Evolutionary conservation across 2,797 vertebrate species (phyloP), one percentile per base, ranked within the genome.

Genomic region (Chaetodon trifasciatus): DNA sequence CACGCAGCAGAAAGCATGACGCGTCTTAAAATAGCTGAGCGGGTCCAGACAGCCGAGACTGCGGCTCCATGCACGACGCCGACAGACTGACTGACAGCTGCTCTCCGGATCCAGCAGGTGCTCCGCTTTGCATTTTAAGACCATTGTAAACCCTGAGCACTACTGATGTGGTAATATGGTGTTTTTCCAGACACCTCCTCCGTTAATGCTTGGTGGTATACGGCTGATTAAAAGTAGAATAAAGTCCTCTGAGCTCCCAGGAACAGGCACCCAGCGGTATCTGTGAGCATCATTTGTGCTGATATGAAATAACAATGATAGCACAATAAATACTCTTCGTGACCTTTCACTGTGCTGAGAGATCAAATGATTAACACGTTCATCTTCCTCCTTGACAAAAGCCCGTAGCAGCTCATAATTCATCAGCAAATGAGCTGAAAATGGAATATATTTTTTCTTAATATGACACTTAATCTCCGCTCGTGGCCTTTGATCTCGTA

Each of bases 11-110:
- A 46, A 78, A 74, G 37, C 39, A 10, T 15, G 76, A 61, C 23
- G 56, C 47, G 4, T 78, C 75, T 65, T 60, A 24, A 85, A 86
- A 86, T 87, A 89, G 32, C 56, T 35, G n/a, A 66, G 23, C 50
- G 62, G 63, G 72, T 76, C 63, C 67, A 40, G 65, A 52, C 52
- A 58, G 81, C 56, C 4, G 3, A 7, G 37, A 67, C 74, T 23
- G 28, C 13, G 47, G 52, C 72, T 61, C 56, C 44, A 12, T 32
- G 66, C 68, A 42, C 37, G 70, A 47, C 69, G 0, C 56, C 21
- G 60, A 42, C 79, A 64, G 72, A 57, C 73, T 12, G 42, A 82
- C 55, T 55, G 64, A 50, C 86, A 64, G 84, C 64, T 76, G 73
- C 55, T 42, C 9, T 11, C 55, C 23, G 23, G 37, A 65, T 67